Percentiles rank a stretch among this genome's conserved stretches.
Evolutionary conservation across 2,797 vertebrate species (phyloP).

Genomic region (Sebastes matsubarae): DNA sequence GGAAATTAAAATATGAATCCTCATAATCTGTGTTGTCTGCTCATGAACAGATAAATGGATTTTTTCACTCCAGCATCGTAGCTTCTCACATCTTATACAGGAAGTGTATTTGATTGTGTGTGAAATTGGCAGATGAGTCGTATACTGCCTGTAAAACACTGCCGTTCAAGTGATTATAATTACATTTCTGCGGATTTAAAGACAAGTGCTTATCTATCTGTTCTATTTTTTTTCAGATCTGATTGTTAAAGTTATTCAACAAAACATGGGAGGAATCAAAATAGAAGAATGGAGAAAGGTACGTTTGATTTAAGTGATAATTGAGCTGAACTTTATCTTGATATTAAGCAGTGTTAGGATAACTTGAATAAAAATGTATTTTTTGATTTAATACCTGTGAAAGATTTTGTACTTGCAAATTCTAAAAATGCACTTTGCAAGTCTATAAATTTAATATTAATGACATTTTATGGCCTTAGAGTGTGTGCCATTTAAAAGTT

Average conservation of each 20-base stretch:
- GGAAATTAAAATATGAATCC: slow-evolving; percentile 43
- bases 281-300: slow-evolving; percentile 83
- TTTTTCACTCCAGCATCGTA: neutral
- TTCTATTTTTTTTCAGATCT: slow-evolving; percentile 75
- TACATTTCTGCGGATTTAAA: neutral
- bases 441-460: neutral
- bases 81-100: neutral
- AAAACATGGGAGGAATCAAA: slow-evolving; percentile 83
- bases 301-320: slow-evolving; percentile 13
- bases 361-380: neutral
- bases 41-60: slow-evolving; percentile 35
- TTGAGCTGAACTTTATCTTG: neutral
- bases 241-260: slow-evolving; percentile 79
- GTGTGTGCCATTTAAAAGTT: neutral
- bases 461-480: neutral
- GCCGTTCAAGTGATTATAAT: neutral
- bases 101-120: slow-evolving; percentile 6
- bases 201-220: neutral
- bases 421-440: neutral
- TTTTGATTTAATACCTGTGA: neutral
- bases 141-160: neutral
- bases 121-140: neutral
- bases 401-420: neutral
- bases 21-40: slow-evolving; percentile 43
- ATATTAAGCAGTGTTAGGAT: neutral